These are phyloP conservation scores for Heloderma charlesbogerti DNA, from an alignment of 2,113 vertebrate genomes.

Conservation along the genomic window DNA sequence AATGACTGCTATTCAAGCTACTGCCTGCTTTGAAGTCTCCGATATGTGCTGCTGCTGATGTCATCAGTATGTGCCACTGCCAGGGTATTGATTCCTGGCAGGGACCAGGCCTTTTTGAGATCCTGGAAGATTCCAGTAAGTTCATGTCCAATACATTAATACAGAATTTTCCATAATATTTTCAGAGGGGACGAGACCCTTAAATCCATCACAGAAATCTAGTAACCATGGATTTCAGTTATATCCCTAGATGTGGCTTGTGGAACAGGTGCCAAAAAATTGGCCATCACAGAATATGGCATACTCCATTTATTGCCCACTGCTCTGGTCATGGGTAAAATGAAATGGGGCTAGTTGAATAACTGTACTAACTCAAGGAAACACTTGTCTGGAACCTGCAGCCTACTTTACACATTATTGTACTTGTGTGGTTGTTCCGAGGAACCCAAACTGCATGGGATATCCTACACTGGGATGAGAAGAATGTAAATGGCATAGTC, in stretches of 20 bases:
- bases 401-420: not conserved
- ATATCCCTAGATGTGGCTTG: not conserved
- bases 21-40: too few species aligned
- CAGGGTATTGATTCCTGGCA: not conserved
- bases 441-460: not conserved
- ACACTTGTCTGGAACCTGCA: not conserved
- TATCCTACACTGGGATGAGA: not conserved
- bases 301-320: not conserved
- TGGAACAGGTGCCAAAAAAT: not conserved
- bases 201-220: not conserved
- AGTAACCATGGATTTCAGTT: too few species aligned
- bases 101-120: not conserved
- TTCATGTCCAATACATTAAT: not conserved
- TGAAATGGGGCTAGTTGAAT: too few species aligned
- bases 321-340: not conserved
- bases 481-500: not conserved
- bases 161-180: not conserved
- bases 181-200: not conserved
- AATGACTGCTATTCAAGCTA: too few species aligned
- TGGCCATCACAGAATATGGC: not conserved
- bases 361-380: too few species aligned
- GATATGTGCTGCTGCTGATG: not conserved
- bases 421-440: not conserved
- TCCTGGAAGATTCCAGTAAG: not conserved
- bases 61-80: not conserved